Conservation (phyloP, 2,797 vertebrate genomes). For the Characodon lateralis region DNA sequence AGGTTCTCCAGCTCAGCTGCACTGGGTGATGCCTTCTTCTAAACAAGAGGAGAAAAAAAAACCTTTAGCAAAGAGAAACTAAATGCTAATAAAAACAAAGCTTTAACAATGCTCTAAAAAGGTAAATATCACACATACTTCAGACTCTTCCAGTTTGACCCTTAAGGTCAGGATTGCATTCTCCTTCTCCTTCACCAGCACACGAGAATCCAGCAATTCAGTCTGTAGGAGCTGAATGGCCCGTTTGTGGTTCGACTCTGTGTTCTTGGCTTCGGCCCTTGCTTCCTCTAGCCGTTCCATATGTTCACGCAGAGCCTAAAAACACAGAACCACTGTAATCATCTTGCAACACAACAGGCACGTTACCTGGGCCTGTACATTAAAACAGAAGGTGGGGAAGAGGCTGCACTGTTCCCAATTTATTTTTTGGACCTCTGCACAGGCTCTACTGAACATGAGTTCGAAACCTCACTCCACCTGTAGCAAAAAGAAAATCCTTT, state of each 20-base stretch:
- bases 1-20: slow-evolving; percentile 83
- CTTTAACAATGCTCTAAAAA: not conserved
- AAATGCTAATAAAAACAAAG: too few species aligned
- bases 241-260: slow-evolving; percentile 71
- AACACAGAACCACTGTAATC: not conserved
- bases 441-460: too few species aligned
- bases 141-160: slow-evolving; percentile 54
- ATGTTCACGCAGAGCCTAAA: slow-evolving; percentile 59
- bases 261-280: slow-evolving; percentile 57
- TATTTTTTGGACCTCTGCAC: too few species aligned
- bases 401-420: too few species aligned
- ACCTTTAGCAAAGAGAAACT: not conserved
- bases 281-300: slow-evolving; percentile 74
- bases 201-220: slow-evolving; percentile 75
- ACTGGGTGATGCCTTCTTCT: slow-evolving; percentile 74
- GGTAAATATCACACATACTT: slow-evolving; percentile 53
- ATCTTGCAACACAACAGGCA: not conserved
- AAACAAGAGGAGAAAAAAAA: not conserved
- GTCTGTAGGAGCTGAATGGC: slow-evolving; percentile 77
- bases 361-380: not conserved
- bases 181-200: slow-evolving; percentile 73
- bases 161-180: slow-evolving; percentile 45
- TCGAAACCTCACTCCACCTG: too few species aligned
- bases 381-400: too few species aligned
- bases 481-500: too few species aligned